Evolutionary conservation across 2,888 invertebrate species (phyloP), one percentile per base, ranked within the genome.

Genomic region (Drosophila tanythrix): DNA sequence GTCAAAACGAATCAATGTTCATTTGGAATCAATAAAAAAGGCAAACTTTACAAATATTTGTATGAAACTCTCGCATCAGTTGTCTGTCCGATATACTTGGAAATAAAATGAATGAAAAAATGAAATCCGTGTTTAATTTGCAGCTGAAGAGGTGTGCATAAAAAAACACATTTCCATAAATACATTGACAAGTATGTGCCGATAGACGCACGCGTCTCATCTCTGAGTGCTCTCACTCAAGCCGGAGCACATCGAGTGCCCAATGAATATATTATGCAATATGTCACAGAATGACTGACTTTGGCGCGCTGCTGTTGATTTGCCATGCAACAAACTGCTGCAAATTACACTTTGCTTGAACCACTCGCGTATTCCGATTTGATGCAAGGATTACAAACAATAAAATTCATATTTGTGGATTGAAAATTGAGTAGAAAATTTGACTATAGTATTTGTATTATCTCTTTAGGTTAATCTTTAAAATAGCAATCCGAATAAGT

Each of bases 171-270:
- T 73, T 70, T 72, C 15, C 55, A 64, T 63, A 61, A 59, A 70
- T 51, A 43, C 29, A 71, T 70, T 62, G 55, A 61, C 60, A 69
- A 52, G 63, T 36, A 38, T 52, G n/a, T 53, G 35, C 52, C 61
- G 53, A 15, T 53, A 63, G 35, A 53, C 35, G 48, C 61, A 55
- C 52, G 48, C 59, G 59, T 62, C 51, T 50, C 29, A 43, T 58
- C 52, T 8, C 25, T 18, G 38, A 46, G 51, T 48, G 50, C 36
- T 60, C 73, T 68, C 36, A 62, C 73, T 70, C 84, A 73, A 71
- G 73, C 33, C 60, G 46, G 29, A 53, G 83, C 81, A 77, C 71
- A 77, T 75, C 70, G 71, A 72, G 75, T 82, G 63, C 67, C 64
- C 62, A 67, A 79, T 83, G 86, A 63, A 67, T 70, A 70, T 76